Base-by-base conservation (phyloP, 2,113 vertebrate species). In the Recurvirostra avosetta region DNA sequence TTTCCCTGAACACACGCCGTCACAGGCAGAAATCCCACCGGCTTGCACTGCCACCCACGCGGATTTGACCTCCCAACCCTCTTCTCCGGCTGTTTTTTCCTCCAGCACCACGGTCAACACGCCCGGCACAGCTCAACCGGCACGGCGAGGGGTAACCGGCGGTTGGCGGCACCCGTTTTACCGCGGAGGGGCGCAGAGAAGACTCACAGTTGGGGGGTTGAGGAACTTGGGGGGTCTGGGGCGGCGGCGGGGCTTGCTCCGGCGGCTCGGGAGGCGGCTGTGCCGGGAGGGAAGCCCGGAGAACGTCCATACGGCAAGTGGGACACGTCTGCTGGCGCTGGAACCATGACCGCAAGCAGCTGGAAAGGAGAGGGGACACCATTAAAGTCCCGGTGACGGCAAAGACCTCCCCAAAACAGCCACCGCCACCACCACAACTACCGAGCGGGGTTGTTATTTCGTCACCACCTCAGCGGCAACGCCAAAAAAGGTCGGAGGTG, bases 301-400 rank as follows among this genome's bases (percentile, higher is more conserved):
- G 98, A 30, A 99, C 99, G 18, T 99, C 99, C 99, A 99, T 99
- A 11, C 99, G 99, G 94, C 99, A 99, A 8, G 99, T 99, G 8
- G 99, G 99, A 82, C 99, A 99, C 11, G 99, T 99, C 98, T 99
- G 99, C 95, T 99, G 99, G 82, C 99, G 98, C 97, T 99, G 99
- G 98, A 99, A 99, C 99, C 99, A 99, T 61, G 99, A 99, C 56
- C 99, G 99, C 96, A 99, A 97, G 97, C 99, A 99, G 97, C 99
- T 99, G 96, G 3, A 27, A 26, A 27, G 45, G 38, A 58, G 41
- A 58, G 0, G 17, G 5, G 41, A 34, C 27, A 2, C 22, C 6
- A 2, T 14, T 34, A 62, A 21, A 4, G 3, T 9, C 41, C 3
- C 19, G 2, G 8, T 4, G 22, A 19, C 0, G 15, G 40, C 22